Evolutionary conservation across 2,888 invertebrate genomes (phyloP).

Genomic region (Watsonalla cultraria): DNA sequence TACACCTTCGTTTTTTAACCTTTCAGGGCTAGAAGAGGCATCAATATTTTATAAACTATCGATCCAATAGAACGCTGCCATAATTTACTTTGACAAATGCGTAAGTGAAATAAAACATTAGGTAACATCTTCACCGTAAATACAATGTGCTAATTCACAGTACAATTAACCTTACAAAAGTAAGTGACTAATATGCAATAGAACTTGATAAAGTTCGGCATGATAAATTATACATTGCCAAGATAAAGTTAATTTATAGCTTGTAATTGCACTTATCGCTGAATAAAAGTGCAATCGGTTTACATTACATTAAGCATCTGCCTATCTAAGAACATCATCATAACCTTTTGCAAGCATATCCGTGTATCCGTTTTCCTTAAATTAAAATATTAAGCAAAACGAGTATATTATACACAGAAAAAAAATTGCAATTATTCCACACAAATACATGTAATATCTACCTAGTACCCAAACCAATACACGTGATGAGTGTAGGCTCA

Average conservation of each 20-base stretch:
- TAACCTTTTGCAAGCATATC: neutral
- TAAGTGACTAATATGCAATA: neutral
- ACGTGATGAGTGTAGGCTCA: too few relatives aligned
- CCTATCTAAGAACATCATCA: neutral
- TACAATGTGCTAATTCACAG: neutral
- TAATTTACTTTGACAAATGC: too few relatives aligned
- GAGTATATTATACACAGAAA: too few relatives aligned
- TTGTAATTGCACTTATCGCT: neutral
- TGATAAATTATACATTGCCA: neutral
- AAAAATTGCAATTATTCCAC: too few relatives aligned
- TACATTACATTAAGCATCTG: neutral
- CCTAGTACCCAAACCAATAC: too few relatives aligned
- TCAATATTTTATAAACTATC: too few relatives aligned
- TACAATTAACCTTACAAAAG: neutral
- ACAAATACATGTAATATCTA: too few relatives aligned
- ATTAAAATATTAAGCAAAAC: too few relatives aligned
- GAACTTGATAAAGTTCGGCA: neutral
- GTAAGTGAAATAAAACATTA: too few relatives aligned
- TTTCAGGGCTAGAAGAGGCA: too few relatives aligned
- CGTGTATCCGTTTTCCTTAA: conserved; percentile 12
- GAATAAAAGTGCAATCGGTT: neutral
- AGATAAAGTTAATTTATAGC: neutral
- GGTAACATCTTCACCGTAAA: neutral
- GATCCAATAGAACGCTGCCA: too few relatives aligned
- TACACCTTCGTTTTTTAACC: too few relatives aligned